Evolutionary conservation across 2,113 vertebrate species (phyloP).

Genomic region (Lota lota): DNA sequence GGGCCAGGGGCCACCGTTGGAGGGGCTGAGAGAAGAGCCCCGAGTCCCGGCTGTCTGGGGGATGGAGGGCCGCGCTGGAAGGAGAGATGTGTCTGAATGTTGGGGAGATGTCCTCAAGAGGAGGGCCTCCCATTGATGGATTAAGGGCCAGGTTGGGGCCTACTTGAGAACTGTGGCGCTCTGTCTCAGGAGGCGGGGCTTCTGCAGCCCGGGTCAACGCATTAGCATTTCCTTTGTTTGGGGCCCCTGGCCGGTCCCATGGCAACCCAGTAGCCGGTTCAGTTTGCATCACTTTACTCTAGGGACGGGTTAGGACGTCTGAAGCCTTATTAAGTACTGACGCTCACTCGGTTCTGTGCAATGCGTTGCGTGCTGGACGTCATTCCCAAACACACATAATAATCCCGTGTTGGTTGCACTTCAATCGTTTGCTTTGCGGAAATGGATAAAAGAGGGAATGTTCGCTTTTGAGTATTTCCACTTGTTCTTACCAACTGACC

Average conservation of each 20-base stretch:
- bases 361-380: no score
- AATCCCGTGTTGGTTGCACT: no score
- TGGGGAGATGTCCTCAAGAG: conserved; percentile 36
- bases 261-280: conserved; percentile 6
- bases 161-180: conserved; percentile 65
- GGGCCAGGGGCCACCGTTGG: conserved; percentile 50
- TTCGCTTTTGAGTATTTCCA: no score
- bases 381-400: no score
- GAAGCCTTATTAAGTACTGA: no score
- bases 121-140: conserved; percentile 70
- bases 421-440: no score
- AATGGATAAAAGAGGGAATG: no score
- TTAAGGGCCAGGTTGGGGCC: conserved; percentile 67
- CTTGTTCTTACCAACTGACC: no score
- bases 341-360: no score
- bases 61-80: conserved; percentile 34
- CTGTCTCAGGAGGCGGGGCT: conserved; percentile 62
- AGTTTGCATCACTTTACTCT: conserved; percentile 34
- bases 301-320: no score
- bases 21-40: conserved; percentile 41
- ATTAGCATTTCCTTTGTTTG: conserved; percentile 72
- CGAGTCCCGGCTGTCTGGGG: conserved; percentile 57
- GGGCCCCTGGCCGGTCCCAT: conserved; percentile 37
- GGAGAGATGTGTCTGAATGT: conserved; percentile 59
- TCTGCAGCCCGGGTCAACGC: conserved; percentile 56